Evolutionary conservation across 2,888 invertebrate species (phyloP), one percentile per base, ranked within the genome.

Genomic region (Cephus rjabovi): DNA sequence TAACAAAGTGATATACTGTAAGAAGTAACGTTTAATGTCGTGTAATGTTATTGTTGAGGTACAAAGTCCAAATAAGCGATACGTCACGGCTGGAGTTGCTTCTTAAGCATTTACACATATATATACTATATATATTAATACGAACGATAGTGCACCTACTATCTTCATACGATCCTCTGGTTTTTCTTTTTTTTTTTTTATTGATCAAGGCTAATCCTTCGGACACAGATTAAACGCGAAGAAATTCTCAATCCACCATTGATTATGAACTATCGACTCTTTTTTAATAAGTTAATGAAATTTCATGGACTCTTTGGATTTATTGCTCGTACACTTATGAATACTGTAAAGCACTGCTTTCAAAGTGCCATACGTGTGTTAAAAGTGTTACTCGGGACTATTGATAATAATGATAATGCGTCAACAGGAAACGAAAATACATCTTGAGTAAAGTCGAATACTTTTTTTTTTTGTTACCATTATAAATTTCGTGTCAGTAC

Each of bases 21-120:
- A 15, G 56, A 56, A 23, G 56, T 56, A 56, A 56, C 40, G 56
- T 56, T 6, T 56, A 56, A 56, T 56, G 15, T 40, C 40, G 40
- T 40, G 56, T 9, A 56, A 56, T 56, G 23, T 56, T 35, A 33
- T 74, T 74, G 74, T 74, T 74, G 74, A 74, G n/a, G 23, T 30
- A 34, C 74, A 74, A 74, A 74, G 74, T 74, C n/a, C 74, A 34
- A 74, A 74, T 33, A 9, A 74, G 34, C n/a, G 35, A 74, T 34
- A 35, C 74, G 37, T 74, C 74, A 74, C 74, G 11, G 12, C 9
- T 23, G 56, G 56, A 56, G 23, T 56, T 56, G 56, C 56, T 56
- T 23, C 23, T 23, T 6, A 56, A 23, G 9, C 56, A 56, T 56
- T 56, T 56, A 56, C 6, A 23, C 15, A 23, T 23, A 56, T 37